Evolutionary conservation across 1,140 invertebrate species (phyloP).

Genomic region (Procambarus clarkii): DNA sequence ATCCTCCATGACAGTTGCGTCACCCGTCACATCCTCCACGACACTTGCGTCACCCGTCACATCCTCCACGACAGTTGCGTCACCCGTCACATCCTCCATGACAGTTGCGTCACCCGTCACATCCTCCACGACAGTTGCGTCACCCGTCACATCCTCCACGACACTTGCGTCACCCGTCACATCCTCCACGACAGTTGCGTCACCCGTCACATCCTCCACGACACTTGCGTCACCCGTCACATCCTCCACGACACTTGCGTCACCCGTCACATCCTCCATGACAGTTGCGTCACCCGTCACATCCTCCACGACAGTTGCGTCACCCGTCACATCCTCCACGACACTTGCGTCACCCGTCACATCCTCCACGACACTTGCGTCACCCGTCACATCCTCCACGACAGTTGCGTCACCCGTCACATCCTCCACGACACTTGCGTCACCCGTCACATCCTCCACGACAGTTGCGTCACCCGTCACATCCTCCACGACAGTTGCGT

Average conservation of each 20-base stretch:
- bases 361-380: no score
- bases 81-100: neutral
- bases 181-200: neutral
- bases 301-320: neutral
- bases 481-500: neutral
- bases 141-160: neutral
- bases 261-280: no score
- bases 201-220: no score
- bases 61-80: neutral
- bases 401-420: neutral
- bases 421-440: neutral
- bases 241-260: no score
- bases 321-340: neutral
- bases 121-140: neutral
- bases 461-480: neutral
- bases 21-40: neutral
- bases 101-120: neutral
- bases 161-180: neutral
- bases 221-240: neutral
- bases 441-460: neutral
- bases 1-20: neutral
- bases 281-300: neutral
- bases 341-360: neutral
- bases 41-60: neutral
- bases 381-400: neutral